Conservation (phyloP, 2,888 invertebrate species). For the Eupithecia subumbrata region DNA sequence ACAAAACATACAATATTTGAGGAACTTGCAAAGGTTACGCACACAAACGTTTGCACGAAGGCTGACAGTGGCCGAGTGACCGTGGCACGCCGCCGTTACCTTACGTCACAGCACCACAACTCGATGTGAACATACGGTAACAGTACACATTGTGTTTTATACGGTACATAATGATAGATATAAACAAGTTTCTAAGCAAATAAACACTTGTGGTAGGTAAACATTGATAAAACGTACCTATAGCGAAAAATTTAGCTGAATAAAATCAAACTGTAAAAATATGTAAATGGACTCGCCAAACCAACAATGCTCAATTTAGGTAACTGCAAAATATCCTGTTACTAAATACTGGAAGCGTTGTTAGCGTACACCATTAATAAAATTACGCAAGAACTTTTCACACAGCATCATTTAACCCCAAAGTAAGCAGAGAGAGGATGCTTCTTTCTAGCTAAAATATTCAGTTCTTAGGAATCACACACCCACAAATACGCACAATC, state of each 20-base stretch:
- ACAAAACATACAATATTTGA: slow-evolving; percentile 13
- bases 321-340: neutral
- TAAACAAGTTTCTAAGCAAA: slow-evolving; percentile 16
- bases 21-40: slow-evolving; percentile 29
- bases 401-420: no score
- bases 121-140: slow-evolving; percentile 32
- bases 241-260: neutral
- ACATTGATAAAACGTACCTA: neutral
- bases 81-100: slow-evolving; percentile 53
- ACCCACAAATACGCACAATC: neutral
- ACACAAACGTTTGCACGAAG: slow-evolving; percentile 26
- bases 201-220: neutral
- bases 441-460: neutral
- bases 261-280: neutral
- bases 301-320: neutral
- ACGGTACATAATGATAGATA: slow-evolving; percentile 17
- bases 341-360: no score
- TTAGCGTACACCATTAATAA: no score
- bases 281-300: neutral
- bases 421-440: neutral
- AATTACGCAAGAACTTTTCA: no score
- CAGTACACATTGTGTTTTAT: slow-evolving; percentile 24
- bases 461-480: neutral
- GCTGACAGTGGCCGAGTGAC: slow-evolving; percentile 46
- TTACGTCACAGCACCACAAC: slow-evolving; percentile 42